These are phyloP conservation scores for Tetragonula clypearis DNA, from an alignment of 1,140 invertebrate species.

Conservation along the genomic window DNA sequence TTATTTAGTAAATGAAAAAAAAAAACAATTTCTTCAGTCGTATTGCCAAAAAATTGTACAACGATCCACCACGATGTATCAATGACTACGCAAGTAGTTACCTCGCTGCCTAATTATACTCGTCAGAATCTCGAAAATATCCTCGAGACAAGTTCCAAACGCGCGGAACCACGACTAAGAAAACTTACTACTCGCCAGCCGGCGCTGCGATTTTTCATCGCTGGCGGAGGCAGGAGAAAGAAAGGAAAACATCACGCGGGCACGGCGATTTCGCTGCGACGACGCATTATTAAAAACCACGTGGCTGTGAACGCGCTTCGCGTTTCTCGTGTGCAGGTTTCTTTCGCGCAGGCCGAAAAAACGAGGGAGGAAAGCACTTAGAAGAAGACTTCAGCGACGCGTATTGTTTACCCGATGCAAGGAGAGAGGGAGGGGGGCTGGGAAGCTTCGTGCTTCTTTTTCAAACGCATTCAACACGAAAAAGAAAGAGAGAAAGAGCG, in stretches of 20 bases:
- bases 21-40: too few relatives aligned
- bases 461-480: neutral
- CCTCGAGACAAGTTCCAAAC: neutral
- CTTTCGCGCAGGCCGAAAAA: neutral
- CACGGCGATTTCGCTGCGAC: neutral
- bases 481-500: neutral
- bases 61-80: too few relatives aligned
- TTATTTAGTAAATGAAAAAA: too few relatives aligned
- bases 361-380: neutral
- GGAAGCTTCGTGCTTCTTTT: neutral
- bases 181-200: neutral
- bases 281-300: constrained; percentile 29
- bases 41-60: too few relatives aligned
- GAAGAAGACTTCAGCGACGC: constrained; percentile 21
- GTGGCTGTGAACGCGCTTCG: neutral
- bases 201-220: neutral
- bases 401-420: constrained; percentile 27
- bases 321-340: constrained; percentile 16
- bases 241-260: neutral
- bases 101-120: neutral
- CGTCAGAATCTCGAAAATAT: neutral
- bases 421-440: neutral
- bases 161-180: neutral
- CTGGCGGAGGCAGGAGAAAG: neutral
- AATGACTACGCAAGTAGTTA: too few relatives aligned